Evolutionary conservation across 2,888 invertebrate species (phyloP).

Genomic region (Macrostomum cliftonense): DNA sequence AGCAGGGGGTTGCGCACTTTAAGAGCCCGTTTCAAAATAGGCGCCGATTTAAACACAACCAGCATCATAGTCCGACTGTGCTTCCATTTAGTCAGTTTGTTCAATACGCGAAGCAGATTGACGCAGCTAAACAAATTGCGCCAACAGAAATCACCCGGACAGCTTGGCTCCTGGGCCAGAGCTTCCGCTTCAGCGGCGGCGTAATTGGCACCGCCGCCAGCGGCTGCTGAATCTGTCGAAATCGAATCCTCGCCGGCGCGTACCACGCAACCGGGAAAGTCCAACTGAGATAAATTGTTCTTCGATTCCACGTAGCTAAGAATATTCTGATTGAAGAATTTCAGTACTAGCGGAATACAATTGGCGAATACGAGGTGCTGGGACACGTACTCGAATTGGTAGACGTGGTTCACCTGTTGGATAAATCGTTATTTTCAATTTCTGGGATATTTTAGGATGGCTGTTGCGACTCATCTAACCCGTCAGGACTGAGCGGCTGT

Average conservation of each 20-base stretch:
- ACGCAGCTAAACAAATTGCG: conserved; percentile 93
- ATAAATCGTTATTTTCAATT: no score
- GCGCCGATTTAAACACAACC: conserved; percentile 96
- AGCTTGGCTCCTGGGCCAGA: conserved; percentile 38
- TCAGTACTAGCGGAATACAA: conserved; percentile 87
- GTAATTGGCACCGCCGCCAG: neutral
- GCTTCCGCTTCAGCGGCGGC: neutral
- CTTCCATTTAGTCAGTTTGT: conserved; percentile 97
- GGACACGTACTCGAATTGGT: conserved; percentile 96
- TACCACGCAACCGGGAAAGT: conserved; percentile 85
- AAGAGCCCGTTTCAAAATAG: conserved; percentile 81
- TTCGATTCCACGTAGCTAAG: conserved; percentile 79
- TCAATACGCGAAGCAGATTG: conserved; percentile 78
- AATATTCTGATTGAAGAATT: conserved; percentile 96
- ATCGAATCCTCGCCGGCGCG: conserved; percentile 83
- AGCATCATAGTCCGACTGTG: conserved; percentile 80
- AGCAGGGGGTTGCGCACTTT: conserved; percentile 69
- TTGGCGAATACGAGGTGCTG: conserved; percentile 97
- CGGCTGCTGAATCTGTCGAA: conserved; percentile 34
- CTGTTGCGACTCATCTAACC: no score
- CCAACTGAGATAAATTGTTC: conserved; percentile 71
- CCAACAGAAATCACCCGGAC: conserved; percentile 64
- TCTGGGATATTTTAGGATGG: no score
- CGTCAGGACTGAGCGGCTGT: no score
- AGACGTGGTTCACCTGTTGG: conserved; percentile 70